Conservation (phyloP, 2,888 invertebrate species). For the Pharmacophagus antenor region DNA sequence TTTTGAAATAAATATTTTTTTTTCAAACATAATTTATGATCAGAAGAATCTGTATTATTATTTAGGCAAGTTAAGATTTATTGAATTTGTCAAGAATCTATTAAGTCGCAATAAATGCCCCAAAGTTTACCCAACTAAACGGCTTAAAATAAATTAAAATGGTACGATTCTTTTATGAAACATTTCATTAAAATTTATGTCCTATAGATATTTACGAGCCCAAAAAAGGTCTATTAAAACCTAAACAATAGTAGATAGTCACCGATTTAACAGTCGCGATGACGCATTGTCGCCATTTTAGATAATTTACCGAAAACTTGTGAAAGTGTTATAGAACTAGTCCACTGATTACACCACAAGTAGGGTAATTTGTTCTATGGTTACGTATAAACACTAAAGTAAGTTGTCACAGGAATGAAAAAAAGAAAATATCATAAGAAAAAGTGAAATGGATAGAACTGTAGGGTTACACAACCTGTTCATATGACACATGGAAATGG, state of each 20-base stretch:
- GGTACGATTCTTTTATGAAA: background rate
- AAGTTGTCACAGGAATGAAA: background rate
- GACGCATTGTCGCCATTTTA: background rate
- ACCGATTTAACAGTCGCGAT: background rate
- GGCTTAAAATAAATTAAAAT: background rate
- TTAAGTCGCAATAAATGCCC: background rate
- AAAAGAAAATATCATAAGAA: slow-evolving; percentile 11
- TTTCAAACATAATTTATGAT: background rate
- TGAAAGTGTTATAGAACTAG: slow-evolving; percentile 15
- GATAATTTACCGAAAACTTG: slow-evolving; percentile 16
- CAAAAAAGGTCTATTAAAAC: background rate
- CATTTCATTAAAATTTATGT: background rate
- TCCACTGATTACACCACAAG: slow-evolving; percentile 11
- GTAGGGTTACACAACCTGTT: background rate
- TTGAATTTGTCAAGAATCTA: background rate
- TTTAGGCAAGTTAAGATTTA: background rate
- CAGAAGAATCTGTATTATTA: background rate
- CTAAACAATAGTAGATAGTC: background rate
- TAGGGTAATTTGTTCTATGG: background rate
- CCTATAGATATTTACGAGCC: background rate
- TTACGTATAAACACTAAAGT: slow-evolving; percentile 13
- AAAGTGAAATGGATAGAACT: slow-evolving; percentile 2
- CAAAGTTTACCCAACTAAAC: background rate
- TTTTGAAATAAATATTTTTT: no score
- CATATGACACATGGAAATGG: background rate